Base-by-base conservation (phyloP, 1,140 invertebrate genomes). In the Pachyrhynchus sulphureomaculatus region DNA sequence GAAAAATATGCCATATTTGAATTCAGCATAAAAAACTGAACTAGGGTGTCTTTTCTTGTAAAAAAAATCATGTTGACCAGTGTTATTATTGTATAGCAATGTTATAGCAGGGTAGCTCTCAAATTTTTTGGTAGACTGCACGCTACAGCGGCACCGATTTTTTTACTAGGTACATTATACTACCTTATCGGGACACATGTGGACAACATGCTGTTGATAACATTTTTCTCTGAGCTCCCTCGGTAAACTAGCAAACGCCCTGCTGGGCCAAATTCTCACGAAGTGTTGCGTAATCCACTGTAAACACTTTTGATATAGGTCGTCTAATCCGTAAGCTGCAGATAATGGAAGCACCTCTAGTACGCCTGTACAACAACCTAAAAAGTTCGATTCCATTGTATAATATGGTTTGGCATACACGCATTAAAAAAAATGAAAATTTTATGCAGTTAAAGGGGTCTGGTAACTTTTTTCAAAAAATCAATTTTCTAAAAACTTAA, bases 231-330 rank as follows among this genome's bases (percentile, higher is more conserved):
- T 80, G 0, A 95, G 78, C 69, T 93, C 90, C 24, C 87, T 81
- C 0, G 91, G 90, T 39, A 95, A 75, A 55, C 85, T 83, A 0
- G 90, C 88, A 77, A 95, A 94, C 15, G 88, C 83, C 68, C 92
- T 89, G 0, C 88, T 92, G 0, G 91, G 87, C 92, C 92, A 95
- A 21, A 95, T 87, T 68, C 87, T 82, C 6, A 88, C 82, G 72
- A 93, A 93, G 76, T 95, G 83, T 66, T 87, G 86, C 1, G 89
- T 92, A 5, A 93, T 87, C 92, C 92, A 95, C 57, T 85, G 81
- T 13, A 94, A 75, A 71, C 89, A 91, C 76, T 90, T 92, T 52
- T 89, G 82, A 74, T 93, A 90, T 0, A 96, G 78, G 73, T 94
- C 92, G 69, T 92, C 90, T n/a, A 95, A 78, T 3, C 90, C 89